These are phyloP conservation scores for Engystomops pustulosus DNA, from an alignment of 2,113 vertebrate species.

Conservation along the genomic window DNA sequence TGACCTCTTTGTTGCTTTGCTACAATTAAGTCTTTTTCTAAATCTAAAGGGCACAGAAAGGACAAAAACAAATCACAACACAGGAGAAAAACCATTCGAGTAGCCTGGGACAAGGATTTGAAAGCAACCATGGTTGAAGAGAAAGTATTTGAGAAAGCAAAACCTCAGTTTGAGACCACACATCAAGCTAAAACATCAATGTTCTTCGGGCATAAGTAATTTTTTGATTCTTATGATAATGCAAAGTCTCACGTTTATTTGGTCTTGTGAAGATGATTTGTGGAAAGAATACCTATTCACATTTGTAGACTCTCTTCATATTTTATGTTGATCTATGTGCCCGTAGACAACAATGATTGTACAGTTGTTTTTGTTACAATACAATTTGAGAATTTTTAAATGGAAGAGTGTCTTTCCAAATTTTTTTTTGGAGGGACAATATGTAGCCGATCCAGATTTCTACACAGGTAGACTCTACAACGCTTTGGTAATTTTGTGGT, in stretches of 20 bases:
- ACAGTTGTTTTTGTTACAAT: no score
- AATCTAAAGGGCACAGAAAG: neutral
- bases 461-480: no score
- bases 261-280: conserved; percentile 34
- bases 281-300: neutral
- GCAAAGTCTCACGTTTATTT: conserved; percentile 5
- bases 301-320: no score
- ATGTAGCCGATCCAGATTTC: no score
- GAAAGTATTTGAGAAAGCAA: conserved; percentile 4
- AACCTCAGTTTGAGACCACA: conserved; percentile 6
- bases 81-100: neutral
- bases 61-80: neutral
- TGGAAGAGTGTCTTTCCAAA: no score
- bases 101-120: neutral
- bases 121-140: neutral
- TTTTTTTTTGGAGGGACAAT: no score
- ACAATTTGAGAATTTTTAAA: no score
- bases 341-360: no score
- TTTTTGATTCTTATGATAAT: conserved; percentile 39
- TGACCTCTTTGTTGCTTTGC: neutral
- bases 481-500: neutral
- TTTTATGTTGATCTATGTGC: no score
- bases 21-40: neutral
- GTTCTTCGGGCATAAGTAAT: conserved; percentile 20
- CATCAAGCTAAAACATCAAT: neutral